Conservation (phyloP, 2,888 invertebrate genomes). For the Folsomia manolachei region DNA sequence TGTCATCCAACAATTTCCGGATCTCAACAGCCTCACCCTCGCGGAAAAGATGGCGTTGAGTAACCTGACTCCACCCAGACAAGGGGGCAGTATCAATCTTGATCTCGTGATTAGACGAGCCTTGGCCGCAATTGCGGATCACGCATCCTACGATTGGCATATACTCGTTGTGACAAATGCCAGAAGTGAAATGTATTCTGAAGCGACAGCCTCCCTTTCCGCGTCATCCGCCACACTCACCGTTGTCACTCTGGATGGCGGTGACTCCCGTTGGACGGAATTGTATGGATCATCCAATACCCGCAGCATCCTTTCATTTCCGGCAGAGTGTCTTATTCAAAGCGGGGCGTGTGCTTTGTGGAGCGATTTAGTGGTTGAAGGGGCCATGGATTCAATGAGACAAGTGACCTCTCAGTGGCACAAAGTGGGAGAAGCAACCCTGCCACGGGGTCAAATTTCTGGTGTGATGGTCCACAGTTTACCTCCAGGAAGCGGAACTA, state of each 20-base stretch:
- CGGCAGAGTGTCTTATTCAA: constrained; percentile 17
- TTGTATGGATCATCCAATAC: constrained; percentile 41
- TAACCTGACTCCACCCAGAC: not conserved
- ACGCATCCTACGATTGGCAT: constrained; percentile 1
- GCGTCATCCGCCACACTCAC: constrained; percentile 22
- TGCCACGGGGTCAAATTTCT: not conserved
- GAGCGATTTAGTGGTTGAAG: constrained; percentile 6
- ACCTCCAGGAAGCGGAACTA: not conserved
- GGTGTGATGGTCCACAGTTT: not conserved
- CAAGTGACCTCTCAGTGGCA: not conserved
- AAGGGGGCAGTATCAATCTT: not conserved
- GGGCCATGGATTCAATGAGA: not conserved
- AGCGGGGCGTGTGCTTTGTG: not conserved
- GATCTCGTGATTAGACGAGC: not conserved
- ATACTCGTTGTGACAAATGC: constrained; percentile 4
- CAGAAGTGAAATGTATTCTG: not conserved
- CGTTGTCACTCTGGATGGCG: constrained; percentile 34
- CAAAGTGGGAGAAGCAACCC: not conserved
- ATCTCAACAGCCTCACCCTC: not conserved
- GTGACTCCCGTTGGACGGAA: constrained; percentile 35
- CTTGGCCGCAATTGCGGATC: not conserved
- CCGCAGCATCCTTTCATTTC: constrained; percentile 31
- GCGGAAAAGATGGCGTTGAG: not conserved
- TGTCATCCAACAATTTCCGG: not conserved
- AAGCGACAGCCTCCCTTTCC: not conserved